Conservation (phyloP, 2,888 invertebrate genomes). For the Sepioteuthis lessoniana region DNA sequence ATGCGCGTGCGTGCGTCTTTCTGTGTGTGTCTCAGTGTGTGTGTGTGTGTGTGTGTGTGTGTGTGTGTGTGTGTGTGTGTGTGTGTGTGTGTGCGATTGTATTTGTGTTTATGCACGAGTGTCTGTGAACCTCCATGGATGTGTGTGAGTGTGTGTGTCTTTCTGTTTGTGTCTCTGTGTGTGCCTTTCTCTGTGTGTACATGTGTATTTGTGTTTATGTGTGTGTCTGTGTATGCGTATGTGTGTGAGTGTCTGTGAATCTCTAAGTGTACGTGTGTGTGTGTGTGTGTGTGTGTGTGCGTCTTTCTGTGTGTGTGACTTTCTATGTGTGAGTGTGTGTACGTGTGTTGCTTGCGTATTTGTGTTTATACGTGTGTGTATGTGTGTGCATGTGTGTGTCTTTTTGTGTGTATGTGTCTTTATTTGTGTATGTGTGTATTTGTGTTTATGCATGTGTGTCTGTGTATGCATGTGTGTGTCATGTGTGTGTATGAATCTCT, state of each 20-base stretch:
- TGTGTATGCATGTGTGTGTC: too few relatives aligned
- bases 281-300: background rate
- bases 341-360: too few relatives aligned
- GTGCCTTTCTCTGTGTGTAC: background rate
- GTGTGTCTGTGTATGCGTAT: too few relatives aligned
- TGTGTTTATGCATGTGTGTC: too few relatives aligned
- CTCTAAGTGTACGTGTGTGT: background rate
- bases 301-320: background rate
- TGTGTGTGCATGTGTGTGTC: too few relatives aligned
- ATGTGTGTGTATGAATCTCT: background rate
- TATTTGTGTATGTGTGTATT: background rate
- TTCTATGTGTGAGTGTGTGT: too few relatives aligned
- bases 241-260: too few relatives aligned
- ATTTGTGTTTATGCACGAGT: too few relatives aligned
- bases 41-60: background rate
- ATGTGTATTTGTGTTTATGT: too few relatives aligned
- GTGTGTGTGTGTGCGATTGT: background rate
- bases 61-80: background rate
- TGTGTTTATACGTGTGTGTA: too few relatives aligned
- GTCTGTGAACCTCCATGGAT: too few relatives aligned
- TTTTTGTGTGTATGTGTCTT: too few relatives aligned
- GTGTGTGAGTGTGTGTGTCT: background rate
- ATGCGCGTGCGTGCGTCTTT: background rate
- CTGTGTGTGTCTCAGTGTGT: background rate
- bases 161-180: background rate